These are phyloP conservation scores for Tupaia tana DNA, from an alignment of 2,113 vertebrate species.

Conservation along the genomic window DNA sequence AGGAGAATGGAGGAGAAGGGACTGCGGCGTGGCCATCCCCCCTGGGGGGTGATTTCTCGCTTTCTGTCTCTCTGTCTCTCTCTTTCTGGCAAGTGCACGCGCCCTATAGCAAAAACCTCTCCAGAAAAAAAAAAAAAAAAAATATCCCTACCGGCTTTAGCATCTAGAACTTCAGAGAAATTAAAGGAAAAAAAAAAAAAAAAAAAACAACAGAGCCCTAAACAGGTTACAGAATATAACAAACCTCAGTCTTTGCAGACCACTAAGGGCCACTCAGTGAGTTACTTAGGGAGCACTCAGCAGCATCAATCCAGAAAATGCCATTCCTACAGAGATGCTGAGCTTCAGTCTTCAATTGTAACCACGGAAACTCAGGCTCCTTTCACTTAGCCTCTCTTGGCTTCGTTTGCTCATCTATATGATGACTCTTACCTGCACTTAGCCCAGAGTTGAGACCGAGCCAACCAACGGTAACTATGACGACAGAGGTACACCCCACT, in stretches of 20 bases:
- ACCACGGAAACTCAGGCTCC: background rate
- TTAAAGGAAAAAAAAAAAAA: background rate
- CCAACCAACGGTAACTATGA: background rate
- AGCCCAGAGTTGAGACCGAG: background rate
- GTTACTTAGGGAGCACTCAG: constrained; percentile 23
- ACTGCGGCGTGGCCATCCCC: no score
- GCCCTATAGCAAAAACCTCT: no score
- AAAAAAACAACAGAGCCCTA: no score
- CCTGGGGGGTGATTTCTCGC: no score
- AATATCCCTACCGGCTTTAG: background rate
- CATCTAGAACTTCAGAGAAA: background rate
- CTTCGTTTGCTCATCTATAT: background rate
- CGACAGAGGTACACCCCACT: background rate
- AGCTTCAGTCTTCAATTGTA: background rate
- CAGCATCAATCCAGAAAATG: background rate
- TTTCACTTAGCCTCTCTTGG: background rate
- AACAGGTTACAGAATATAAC: background rate
- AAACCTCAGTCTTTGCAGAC: background rate
- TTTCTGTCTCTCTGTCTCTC: no score
- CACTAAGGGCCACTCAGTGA: background rate
- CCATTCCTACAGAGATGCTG: background rate
- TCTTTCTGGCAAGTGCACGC: no score
- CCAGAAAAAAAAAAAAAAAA: background rate
- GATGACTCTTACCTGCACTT: background rate
- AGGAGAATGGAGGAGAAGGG: no score